Evolutionary conservation across 2,888 invertebrate species (phyloP), one percentile per base, ranked within the genome.

Genomic region (Cryptophagus acutangulus): DNA sequence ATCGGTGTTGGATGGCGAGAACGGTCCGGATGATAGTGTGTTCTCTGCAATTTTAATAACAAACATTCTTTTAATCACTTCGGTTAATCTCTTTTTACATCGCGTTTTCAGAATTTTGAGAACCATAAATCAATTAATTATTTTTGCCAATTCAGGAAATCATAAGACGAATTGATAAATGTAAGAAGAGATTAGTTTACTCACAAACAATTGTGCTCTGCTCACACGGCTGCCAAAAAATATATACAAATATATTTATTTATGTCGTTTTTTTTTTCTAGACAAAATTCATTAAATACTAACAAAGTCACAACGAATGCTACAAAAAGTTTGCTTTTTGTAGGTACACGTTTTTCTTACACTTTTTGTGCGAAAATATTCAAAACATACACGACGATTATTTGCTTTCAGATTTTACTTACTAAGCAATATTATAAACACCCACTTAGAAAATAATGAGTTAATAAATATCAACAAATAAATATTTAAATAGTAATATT

Each of bases 11-110:
- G 75, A 74, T 2, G 76, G 76, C 2, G 76, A 76, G 54, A 76
- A 76, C 1, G 75, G 74, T 1, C 74, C 75, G 1, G 74, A 74
- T 45, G 75, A 75, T 10, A 75, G 38, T 4, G 51, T 54, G 53
- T 45, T 50, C 17, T 31, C 26, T 26, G 26, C n/a, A 26, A 26
- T 26, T 20, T 26, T 12, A 26, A 6, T 26, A 26, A 26, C n/a
- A 12, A n/a, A 20, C 20, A 26, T 26, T 26, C 26, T 12, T 12
- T n/a, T 38, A 38, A 31, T 41, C 33, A 39, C 43, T 26, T 39
- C 43, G 43, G 31, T 35, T 30, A 40, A n/a, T 26, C 3, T 26
- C 9, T 26, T 6, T 26, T 26, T 12, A 3, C 4, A 6, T 4
- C 12, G n/a, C 12, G 26, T 26, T 26, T 13, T 20, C 6, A 26